Base-by-base conservation (phyloP, 2,888 invertebrate genomes). In the Melinopterus prodromus region DNA sequence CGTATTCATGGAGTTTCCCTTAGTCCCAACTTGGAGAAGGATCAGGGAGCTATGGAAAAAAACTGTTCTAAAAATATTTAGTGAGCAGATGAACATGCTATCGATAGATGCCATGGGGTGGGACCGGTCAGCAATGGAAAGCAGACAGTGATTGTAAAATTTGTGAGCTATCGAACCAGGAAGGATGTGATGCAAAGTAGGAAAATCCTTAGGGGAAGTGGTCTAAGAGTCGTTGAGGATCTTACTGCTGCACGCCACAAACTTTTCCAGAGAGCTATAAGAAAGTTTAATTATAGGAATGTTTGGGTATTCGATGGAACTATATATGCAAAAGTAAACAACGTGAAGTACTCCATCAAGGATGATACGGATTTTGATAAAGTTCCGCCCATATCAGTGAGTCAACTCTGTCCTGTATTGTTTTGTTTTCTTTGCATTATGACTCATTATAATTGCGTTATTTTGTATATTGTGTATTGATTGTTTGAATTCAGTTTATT, bases 281-380 rank as follows among this genome's bases (percentile, higher is more conserved):
- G 3, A n/a, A 6, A 16, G 35, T 72, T 16, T 72, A 16, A 16
- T 36, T n/a, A 36, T 72, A 26, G 6, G 36, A 16, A 72, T 26
- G 72, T 72, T 26, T 72, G 72, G 72, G 35, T 72, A 7, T n/a
- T 26, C n/a, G 72, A 72, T 72, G 72, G 72, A 6, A 36, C 72
- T 14, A 72, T 72, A 15, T n/a, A 72, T 16, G 72, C 16, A 36
- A 72, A 72, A 16, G 16, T 72, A 16, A 72, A 72, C 16, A 36
- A 36, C 16, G 36, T 36, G 14, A 16, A 36, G 16, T 16, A 72
- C 16, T 14, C 36, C n/a, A 16, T 72, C 14, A n/a, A 16, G 6
- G 16, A n/a, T 72, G 72, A 72, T 14, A 14, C 72, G n/a, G 72
- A 72, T 16, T 16, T 72, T n/a, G 72, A n/a, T 53, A 53, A 53